A percentile compares a stretch with the other conserved stretches of the same genome.
Evolutionary conservation across 2,888 invertebrate genomes (phyloP).

Genomic region (Nemotelus nigrinus): DNA sequence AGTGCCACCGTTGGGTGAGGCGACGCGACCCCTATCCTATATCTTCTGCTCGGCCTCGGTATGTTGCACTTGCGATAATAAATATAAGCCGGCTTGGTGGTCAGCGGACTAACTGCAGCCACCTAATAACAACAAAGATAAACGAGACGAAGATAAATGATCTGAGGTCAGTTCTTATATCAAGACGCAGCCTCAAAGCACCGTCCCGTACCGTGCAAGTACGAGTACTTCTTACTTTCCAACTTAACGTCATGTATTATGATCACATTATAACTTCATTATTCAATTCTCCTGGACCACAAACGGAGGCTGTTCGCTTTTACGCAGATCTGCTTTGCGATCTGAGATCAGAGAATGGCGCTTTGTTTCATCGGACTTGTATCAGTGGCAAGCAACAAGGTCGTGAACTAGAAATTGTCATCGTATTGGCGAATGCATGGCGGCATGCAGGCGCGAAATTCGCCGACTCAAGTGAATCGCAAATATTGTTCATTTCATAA

Average conservation of each 20-base stretch:
- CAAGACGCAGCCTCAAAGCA: constrained; percentile 34
- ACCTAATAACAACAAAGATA: constrained; percentile 26
- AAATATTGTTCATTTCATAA: no score
- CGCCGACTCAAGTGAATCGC: no score
- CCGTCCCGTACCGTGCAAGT: background rate
- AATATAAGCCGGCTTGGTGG: constrained; percentile 1
- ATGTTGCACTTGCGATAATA: background rate
- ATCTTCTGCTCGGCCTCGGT: no score
- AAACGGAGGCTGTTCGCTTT: constrained; percentile 10
- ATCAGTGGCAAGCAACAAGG: constrained; percentile 2
- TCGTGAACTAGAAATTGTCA: no score
- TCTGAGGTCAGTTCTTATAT: constrained; percentile 18
- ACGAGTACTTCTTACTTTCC: constrained; percentile 30
- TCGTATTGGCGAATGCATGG: no score
- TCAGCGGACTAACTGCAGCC: background rate
- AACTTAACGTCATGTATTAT: constrained; percentile 25
- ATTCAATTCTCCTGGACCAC: constrained; percentile 33
- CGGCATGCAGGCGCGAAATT: no score
- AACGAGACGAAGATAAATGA: constrained; percentile 40
- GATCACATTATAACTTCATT: constrained; percentile 40
- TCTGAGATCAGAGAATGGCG: no score
- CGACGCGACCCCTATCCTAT: no score
- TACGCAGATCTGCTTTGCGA: background rate
- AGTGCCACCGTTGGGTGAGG: constrained; percentile 8
- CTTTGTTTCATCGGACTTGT: no score